These are phyloP conservation scores for Pristionchus mayeri DNA, from an alignment of 2,888 invertebrate species.

Conservation along the genomic window DNA sequence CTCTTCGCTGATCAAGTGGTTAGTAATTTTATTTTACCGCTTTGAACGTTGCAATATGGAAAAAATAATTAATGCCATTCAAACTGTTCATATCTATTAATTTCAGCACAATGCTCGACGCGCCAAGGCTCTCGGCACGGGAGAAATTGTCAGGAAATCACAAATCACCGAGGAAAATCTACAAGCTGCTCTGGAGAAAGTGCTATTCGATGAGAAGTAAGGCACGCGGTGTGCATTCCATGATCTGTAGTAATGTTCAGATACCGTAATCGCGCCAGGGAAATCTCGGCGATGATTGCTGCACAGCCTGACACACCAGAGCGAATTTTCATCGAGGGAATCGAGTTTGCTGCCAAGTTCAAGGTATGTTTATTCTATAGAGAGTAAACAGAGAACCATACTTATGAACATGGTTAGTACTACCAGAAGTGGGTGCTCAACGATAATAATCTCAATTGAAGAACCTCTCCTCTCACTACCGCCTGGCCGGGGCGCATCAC, in stretches of 20 bases:
- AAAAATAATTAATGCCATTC: too few species aligned
- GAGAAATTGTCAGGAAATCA: background rate
- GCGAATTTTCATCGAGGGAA: background rate
- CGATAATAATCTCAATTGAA: too few species aligned
- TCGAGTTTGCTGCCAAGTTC: conserved; percentile 24
- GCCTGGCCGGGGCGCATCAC: too few species aligned
- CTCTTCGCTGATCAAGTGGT: conserved; percentile 27
- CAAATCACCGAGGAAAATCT: background rate
- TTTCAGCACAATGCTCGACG: conserved; percentile 33
- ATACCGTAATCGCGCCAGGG: background rate
- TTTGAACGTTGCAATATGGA: background rate
- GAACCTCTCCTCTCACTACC: too few species aligned
- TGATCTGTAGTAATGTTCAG: background rate
- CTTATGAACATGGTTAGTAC: too few species aligned
- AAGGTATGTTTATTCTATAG: too few species aligned
- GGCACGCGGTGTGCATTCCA: too few species aligned
- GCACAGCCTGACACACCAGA: background rate
- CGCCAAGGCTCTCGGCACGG: background rate
- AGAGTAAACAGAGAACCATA: too few species aligned
- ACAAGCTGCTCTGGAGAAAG: background rate
- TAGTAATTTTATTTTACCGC: background rate
- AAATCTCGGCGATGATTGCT: background rate
- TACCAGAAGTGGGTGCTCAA: too few species aligned
- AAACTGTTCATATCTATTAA: too few species aligned
- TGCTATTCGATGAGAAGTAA: background rate